Conservation (phyloP, 2,113 vertebrate species). For the Heterochromis multidens region DNA sequence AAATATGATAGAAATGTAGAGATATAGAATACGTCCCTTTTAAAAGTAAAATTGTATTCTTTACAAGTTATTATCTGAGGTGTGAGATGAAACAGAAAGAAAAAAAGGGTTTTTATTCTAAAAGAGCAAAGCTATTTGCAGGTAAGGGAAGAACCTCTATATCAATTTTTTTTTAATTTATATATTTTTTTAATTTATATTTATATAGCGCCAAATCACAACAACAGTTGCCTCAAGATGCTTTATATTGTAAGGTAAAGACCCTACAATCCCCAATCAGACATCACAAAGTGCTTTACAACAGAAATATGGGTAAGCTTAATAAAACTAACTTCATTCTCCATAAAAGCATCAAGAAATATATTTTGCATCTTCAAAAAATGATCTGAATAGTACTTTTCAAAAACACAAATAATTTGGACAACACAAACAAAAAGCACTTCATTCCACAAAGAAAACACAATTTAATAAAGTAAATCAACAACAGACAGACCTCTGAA, state of each 20-base stretch:
- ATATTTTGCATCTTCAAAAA: not conserved
- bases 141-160: not conserved
- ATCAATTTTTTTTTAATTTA: too few species aligned
- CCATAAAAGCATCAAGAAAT: not conserved
- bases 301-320: not conserved
- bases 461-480: not conserved
- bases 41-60: not conserved
- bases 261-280: too few species aligned
- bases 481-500: not conserved
- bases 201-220: not conserved
- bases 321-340: not conserved
- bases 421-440: not conserved
- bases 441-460: not conserved
- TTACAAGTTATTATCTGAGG: not conserved
- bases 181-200: too few species aligned
- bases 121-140: not conserved
- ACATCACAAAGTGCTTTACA: not conserved
- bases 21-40: fast-evolving
- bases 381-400: not conserved
- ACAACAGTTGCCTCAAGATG: too few species aligned
- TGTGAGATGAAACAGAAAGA: not conserved
- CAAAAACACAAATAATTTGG: not conserved
- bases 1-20: not conserved
- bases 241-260: too few species aligned
- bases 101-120: not conserved